Evolutionary conservation across 1,140 invertebrate genomes (phyloP).

Genomic region (Pseudoatta argentina): DNA sequence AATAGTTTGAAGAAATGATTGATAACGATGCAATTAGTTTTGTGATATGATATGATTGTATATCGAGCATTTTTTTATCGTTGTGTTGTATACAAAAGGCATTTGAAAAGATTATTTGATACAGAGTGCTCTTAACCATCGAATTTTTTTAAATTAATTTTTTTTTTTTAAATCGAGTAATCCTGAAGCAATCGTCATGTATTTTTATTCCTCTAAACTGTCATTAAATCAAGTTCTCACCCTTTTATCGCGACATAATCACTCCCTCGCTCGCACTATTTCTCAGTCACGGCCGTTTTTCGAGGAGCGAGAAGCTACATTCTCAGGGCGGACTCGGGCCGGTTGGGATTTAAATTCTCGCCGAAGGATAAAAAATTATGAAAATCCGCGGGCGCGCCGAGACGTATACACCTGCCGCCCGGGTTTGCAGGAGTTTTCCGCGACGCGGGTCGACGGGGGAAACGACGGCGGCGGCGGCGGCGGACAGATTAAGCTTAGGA

Average conservation of each 20-base stretch:
- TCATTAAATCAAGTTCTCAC: background rate
- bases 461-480: constrained; percentile 52
- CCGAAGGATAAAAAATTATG: constrained; percentile 79
- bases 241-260: background rate
- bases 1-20: too few relatives aligned
- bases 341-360: constrained; percentile 70
- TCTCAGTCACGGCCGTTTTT: background rate
- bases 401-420: constrained; percentile 69
- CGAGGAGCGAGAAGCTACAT: constrained; percentile 14
- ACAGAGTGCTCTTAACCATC: background rate
- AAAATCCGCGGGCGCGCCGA: constrained; percentile 66
- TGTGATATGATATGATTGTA: too few relatives aligned
- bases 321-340: background rate
- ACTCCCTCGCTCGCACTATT: background rate
- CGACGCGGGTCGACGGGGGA: constrained; percentile 37
- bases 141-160: background rate
- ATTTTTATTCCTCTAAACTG: background rate
- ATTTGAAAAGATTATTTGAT: background rate
- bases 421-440: constrained; percentile 68
- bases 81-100: background rate
- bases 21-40: too few relatives aligned
- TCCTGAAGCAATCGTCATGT: background rate
- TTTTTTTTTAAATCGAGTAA: background rate
- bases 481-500: constrained; percentile 82
- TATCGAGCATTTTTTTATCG: background rate